Evolutionary conservation across 2,113 vertebrate genomes (phyloP).

Genomic region (Anhinga rufa): DNA sequence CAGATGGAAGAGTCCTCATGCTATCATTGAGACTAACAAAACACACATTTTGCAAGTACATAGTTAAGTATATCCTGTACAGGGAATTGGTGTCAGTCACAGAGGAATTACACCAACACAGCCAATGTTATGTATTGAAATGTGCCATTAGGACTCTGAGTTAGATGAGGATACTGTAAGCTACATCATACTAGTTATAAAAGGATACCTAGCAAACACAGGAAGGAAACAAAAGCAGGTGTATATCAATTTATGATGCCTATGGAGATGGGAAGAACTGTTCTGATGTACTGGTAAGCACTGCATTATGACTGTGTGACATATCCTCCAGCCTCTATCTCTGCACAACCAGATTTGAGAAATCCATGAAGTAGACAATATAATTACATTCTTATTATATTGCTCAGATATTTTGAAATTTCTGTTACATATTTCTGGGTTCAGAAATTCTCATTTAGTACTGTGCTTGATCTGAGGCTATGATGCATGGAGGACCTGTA

Average conservation of each 20-base stretch:
- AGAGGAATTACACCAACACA: neutral
- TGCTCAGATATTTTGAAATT: neutral
- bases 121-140: neutral
- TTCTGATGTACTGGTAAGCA: neutral
- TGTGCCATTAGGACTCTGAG: neutral
- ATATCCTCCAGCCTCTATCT: neutral
- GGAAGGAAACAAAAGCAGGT: neutral
- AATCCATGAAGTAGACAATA: neutral
- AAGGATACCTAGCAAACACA: neutral
- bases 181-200: neutral
- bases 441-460: neutral
- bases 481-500: neutral
- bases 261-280: neutral
- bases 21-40: neutral
- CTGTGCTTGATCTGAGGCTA: neutral
- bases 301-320: neutral
- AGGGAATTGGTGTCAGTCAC: neutral
- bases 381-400: neutral
- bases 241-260: neutral
- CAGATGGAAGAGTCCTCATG: neutral
- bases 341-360: neutral
- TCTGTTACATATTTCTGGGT: neutral
- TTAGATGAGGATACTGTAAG: neutral
- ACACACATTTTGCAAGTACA: neutral
- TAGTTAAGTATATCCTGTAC: neutral